Percentiles rank a stretch among this genome's conserved stretches.
phyloP scores from a whole-genome alignment of 2,888 invertebrate species.

The Nowickia ferox region DNA sequence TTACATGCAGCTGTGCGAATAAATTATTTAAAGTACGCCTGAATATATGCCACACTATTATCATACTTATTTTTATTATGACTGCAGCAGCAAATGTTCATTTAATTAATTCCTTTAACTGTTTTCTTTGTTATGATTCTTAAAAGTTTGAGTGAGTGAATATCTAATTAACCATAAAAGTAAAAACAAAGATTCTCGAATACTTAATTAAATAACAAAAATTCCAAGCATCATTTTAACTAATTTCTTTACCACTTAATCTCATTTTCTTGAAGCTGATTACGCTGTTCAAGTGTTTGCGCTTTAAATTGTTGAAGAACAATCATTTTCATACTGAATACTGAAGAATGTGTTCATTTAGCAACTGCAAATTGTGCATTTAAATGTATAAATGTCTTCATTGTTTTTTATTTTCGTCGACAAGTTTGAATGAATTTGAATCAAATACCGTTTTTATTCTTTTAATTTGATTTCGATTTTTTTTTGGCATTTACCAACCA shows the following conservation, averaged over 20 bases:
- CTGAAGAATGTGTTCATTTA: constrained; percentile 56
- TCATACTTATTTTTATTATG: not conserved
- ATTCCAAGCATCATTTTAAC: constrained; percentile 53
- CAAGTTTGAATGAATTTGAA: constrained; percentile 24
- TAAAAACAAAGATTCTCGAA: not conserved
- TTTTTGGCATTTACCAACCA: constrained; percentile 21
- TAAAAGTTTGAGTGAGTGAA: constrained; percentile 10
- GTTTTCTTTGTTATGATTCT: not conserved
- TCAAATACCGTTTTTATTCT: not conserved
- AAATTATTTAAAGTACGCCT: constrained; percentile 15
- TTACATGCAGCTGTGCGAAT: constrained; percentile 2
- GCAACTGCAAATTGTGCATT: constrained; percentile 48
- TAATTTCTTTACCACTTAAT: constrained; percentile 60
- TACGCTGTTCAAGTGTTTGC: constrained; percentile 55
- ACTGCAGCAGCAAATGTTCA: constrained; percentile 13
- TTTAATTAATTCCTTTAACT: constrained; percentile 14
- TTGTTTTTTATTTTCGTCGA: constrained; percentile 1
- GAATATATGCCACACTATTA: constrained; percentile 27
- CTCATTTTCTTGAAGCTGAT: constrained; percentile 54
- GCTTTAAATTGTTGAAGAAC: constrained; percentile 51
- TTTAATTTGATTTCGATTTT: not conserved
- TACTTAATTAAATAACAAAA: constrained; percentile 36
- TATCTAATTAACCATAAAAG: constrained; percentile 17
- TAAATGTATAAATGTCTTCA: not conserved
- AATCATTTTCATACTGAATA: constrained; percentile 37